phyloP scores from a whole-genome alignment of 2,797 vertebrate species.

The Ataeniobius toweri region DNA sequence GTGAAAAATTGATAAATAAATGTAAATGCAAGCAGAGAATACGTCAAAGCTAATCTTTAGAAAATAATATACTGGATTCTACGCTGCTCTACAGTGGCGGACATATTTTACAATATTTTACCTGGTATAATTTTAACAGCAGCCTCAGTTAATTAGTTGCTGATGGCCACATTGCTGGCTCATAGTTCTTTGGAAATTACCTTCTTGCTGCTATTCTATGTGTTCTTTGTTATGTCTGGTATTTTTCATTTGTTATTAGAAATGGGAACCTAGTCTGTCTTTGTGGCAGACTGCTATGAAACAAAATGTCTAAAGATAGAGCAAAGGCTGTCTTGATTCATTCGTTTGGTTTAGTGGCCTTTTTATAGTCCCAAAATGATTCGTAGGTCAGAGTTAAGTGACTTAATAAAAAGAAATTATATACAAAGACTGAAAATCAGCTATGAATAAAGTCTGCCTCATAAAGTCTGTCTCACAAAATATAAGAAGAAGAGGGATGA shows the following conservation, averaged over 20 bases:
- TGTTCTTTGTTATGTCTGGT: background rate
- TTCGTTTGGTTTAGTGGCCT: background rate
- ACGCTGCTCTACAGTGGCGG: no score
- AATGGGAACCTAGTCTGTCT: background rate
- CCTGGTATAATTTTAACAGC: background rate
- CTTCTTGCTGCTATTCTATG: background rate
- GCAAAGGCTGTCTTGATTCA: background rate
- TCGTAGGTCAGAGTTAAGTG: background rate
- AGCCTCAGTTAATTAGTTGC: background rate
- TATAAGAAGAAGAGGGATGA: background rate
- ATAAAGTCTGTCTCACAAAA: background rate
- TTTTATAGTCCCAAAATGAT: background rate
- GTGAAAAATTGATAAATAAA: background rate
- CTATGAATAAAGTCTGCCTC: background rate
- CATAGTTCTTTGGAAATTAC: background rate
- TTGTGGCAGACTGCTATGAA: background rate
- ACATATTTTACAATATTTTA: background rate
- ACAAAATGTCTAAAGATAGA: background rate
- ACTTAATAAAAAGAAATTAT: background rate
- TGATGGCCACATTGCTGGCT: background rate
- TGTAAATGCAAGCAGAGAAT: background rate
- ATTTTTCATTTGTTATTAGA: slow-evolving; percentile 2
- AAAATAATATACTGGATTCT: background rate
- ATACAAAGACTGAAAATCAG: background rate
- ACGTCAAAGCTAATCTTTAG: background rate